Conservation (phyloP, 2,888 invertebrate species). For the Lycaena phlaeas region DNA sequence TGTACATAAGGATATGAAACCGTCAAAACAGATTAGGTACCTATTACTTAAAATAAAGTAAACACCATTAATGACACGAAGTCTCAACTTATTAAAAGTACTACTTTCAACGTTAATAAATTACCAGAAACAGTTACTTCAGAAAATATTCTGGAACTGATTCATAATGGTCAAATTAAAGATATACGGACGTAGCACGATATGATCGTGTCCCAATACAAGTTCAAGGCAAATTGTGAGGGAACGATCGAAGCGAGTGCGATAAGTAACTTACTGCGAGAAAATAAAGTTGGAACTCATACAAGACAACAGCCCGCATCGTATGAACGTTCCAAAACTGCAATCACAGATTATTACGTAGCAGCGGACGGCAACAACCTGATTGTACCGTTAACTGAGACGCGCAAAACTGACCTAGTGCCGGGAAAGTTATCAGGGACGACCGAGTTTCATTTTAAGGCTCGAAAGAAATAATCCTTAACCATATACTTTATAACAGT, state of each 20-base stretch:
- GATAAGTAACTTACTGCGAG: slow-evolving; percentile 24
- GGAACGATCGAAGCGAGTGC: slow-evolving; percentile 10
- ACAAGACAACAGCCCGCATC: slow-evolving; percentile 27
- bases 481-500: slow-evolving; percentile 18
- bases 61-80: too few species aligned
- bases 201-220: slow-evolving; percentile 26
- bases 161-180: slow-evolving; percentile 15
- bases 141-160: slow-evolving; percentile 18
- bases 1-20: too few species aligned
- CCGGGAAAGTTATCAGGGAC: slow-evolving; percentile 66
- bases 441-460: slow-evolving; percentile 50
- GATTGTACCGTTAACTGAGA: slow-evolving; percentile 68
- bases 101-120: not conserved
- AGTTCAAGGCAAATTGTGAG: slow-evolving; percentile 41
- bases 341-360: slow-evolving; percentile 63
- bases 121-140: slow-evolving; percentile 17
- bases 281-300: slow-evolving; percentile 33
- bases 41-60: too few species aligned
- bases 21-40: too few species aligned
- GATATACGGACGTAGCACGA: slow-evolving; percentile 14
- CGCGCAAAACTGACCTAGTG: slow-evolving; percentile 70
- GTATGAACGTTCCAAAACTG: slow-evolving; percentile 55
- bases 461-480: slow-evolving; percentile 26
- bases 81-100: not conserved
- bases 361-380: slow-evolving; percentile 61